Base-by-base conservation (phyloP, 2,113 vertebrate species). In the Coregonus clupeaformis region DNA sequence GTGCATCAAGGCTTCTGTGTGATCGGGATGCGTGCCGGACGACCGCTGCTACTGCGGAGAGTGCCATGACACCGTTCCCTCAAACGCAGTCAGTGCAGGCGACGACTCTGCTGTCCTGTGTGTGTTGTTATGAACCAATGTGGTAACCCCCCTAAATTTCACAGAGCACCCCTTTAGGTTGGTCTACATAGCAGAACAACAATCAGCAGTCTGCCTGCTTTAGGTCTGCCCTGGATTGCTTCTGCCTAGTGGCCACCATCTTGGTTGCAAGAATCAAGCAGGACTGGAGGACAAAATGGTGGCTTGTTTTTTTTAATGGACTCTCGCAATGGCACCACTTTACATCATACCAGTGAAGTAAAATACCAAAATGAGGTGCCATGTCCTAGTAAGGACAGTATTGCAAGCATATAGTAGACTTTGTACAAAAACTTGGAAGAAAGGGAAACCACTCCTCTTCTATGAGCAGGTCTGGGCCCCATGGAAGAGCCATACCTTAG, bases 1-100 rank as follows among this genome's bases (percentile, higher is more conserved):
- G 79, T n/a, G 32, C 49, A 52, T 75, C 22, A 13, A 42, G 73
- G 69, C 71, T 84, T 22, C 83, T 81, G 57, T 78, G 84, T 36
- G 36, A 36, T 36, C 36, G 7, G 6, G 7, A 36, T 36, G 36
- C 36, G 36, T 11, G 36, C 36, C 1, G 36, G 36, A 42, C 36
- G 84, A 60, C 71, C 24, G 67, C 76, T 32, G 60, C 13, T 18
- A 24, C 64, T 66, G 64, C 57, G 18, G 57, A 7, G 14, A 24
- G 64, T 29, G 25, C 29, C 6, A 29, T 66, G 64, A 16, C 25
- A 32, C 14, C 12, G 13, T 52, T 22, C 57, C 1, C 57, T 22
- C n/a, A 60, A 60, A 42, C 7, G 57, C n/a, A 55, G 52, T 2
- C 52, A 55, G 52, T 62, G 62, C 62, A 66, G 29, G 36, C 36